Base-by-base conservation (phyloP, 2,113 vertebrate genomes). In the Campylorhamphus procurvoides region DNA sequence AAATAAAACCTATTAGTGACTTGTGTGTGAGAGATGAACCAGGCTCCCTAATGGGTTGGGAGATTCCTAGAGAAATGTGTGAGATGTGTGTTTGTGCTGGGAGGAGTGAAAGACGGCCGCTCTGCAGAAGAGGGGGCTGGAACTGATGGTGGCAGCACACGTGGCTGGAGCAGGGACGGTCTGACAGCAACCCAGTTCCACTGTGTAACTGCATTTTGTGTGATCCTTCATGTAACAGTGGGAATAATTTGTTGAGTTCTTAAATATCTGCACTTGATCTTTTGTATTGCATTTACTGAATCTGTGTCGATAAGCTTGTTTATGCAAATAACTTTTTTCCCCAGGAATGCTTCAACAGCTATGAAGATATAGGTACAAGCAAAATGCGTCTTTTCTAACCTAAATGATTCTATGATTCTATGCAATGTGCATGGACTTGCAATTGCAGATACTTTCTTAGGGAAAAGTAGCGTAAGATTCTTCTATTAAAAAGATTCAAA, bases 81-180 rank as follows among this genome's bases (percentile, higher is more conserved):
- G n/a, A 50, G 18, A 10, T 28, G 29, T 1, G 2, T 49, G 14
- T 63, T 53, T 82, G 55, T 87, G 46, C 42, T 2, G 2, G 33
- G 46, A 87, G 3, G 40, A 44, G 40, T 5, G 1, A 90, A 71
- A 40, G 16, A 50, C 1, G 0, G 18, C 3, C 1, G 13, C 10
- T 77, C 8, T 66, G 50, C 8, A 9, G 46, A 39, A 59, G 27
- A 40, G 28, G 46, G 28, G 73, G 20, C 15, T 47, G 46, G 17
- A 29, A 10, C 68, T 29, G 29, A 73, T 33, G 4, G 23, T 60
- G 59, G 37, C 59, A 77, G 39, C 49, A 33, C 3, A 0, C 3
- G 18, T 76, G 46, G 13, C 50, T 12, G 5, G 31, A n/a, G 14
- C 37, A 42, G 78, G 60, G 28, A 56, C 29, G 3, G 7, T n/a